phyloP scores from a whole-genome alignment of 1,140 invertebrate species.

The Lasioglossum albipes region DNA sequence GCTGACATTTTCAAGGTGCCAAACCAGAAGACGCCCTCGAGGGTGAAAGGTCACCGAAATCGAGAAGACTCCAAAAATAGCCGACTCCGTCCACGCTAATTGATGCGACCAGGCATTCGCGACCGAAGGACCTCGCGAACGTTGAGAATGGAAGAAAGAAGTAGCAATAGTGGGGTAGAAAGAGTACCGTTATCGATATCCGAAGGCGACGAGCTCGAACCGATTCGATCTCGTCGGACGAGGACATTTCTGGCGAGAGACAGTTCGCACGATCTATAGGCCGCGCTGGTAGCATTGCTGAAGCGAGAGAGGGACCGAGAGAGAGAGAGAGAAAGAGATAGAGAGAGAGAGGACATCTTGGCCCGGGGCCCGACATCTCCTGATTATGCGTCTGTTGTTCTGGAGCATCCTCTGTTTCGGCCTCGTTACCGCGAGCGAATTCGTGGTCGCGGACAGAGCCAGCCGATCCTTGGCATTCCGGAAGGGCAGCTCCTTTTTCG shows the following conservation, averaged over 20 bases:
- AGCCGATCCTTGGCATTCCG: conserved; percentile 72
- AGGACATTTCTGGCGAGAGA: conserved; percentile 16
- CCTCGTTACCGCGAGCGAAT: conserved; percentile 11
- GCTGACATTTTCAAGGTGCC: too few species aligned
- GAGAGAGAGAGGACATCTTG: conserved; percentile 25
- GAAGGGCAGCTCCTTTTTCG: conserved; percentile 76
- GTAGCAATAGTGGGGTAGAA: background rate
- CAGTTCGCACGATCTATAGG: conserved; percentile 44
- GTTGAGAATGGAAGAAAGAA: background rate
- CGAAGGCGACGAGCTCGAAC: conserved; percentile 6
- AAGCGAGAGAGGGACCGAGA: too few species aligned
- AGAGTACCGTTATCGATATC: conserved; percentile 22
- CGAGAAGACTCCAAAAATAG: background rate
- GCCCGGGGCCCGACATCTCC: background rate
- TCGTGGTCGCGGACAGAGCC: conserved; percentile 36
- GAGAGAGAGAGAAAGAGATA: too few species aligned
- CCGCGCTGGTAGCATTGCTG: conserved; percentile 35
- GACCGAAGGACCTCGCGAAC: background rate
- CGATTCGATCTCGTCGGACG: conserved; percentile 1
- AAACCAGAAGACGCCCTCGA: too few species aligned
- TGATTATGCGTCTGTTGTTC: conserved; percentile 62
- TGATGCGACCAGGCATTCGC: background rate
- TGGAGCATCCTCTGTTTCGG: conserved; percentile 54
- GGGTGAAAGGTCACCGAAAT: background rate
- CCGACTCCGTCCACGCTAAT: conserved; percentile 12